A percentile compares a stretch with the other conserved stretches of the same genome.
Evolutionary conservation across 2,888 invertebrate genomes (phyloP).

Genomic region (Ochropleura leucogaster): DNA sequence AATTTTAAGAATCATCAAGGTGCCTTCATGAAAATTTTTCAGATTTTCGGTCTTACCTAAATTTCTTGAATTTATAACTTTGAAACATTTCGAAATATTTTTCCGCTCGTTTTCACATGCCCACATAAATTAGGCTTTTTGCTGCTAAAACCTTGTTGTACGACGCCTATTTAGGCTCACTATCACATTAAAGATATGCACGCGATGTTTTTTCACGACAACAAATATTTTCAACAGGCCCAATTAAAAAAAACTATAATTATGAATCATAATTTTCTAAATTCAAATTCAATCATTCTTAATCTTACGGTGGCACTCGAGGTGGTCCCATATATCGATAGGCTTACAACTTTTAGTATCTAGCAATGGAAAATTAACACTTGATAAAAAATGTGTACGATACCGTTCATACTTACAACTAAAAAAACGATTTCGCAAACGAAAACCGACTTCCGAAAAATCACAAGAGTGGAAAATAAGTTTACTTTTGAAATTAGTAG

Average conservation of each 20-base stretch:
- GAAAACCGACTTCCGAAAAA: too few species aligned
- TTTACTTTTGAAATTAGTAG: too few species aligned
- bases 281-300: too few species aligned
- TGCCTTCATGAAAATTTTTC: neutral
- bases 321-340: too few species aligned
- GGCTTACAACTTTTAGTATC: too few species aligned
- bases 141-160: slow-evolving; percentile 30
- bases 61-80: slow-evolving; percentile 9
- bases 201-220: slow-evolving; percentile 38
- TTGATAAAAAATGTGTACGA: too few species aligned
- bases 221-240: slow-evolving; percentile 22
- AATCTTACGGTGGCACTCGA: too few species aligned
- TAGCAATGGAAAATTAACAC: too few species aligned
- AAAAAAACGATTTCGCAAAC: too few species aligned
- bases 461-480: too few species aligned
- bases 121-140: slow-evolving; percentile 44
- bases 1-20: neutral
- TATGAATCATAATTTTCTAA: slow-evolving; percentile 24
- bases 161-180: slow-evolving; percentile 35
- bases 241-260: too few species aligned
- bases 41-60: slow-evolving; percentile 1
- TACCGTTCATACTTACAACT: too few species aligned
- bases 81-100: slow-evolving; percentile 15
- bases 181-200: slow-evolving; percentile 33
- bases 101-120: slow-evolving; percentile 24